Conservation (phyloP, 2,113 vertebrate genomes). For the Lycocorax pyrrhopterus region DNA sequence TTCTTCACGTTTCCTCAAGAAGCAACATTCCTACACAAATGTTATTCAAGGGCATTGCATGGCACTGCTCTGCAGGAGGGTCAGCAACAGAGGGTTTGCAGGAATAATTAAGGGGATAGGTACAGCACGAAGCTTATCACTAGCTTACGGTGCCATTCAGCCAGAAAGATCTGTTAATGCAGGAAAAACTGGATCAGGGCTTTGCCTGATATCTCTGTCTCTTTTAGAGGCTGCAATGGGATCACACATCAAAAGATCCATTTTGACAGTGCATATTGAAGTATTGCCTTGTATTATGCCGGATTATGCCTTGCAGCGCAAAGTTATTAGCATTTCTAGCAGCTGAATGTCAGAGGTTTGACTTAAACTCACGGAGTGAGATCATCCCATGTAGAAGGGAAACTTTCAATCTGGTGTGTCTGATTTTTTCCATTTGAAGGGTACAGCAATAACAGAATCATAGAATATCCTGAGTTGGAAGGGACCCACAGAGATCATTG, state of each 20-base stretch:
- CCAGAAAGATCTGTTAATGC: not conserved
- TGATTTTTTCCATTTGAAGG: not conserved
- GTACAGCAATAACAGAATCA: not conserved
- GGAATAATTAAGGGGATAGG: not conserved
- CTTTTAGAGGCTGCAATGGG: not conserved
- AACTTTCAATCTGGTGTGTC: not conserved
- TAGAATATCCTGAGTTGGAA: not conserved
- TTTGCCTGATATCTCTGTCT: not conserved
- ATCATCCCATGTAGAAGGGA: not conserved
- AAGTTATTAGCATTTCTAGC: constrained; percentile 1
- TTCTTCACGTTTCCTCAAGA: not conserved
- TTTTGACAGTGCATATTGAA: constrained; percentile 23
- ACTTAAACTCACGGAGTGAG: not conserved
- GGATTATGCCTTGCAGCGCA: not conserved
- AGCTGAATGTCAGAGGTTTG: not conserved
- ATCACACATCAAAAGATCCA: constrained; percentile 12
- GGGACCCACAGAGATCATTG: not conserved
- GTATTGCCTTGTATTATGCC: not conserved
- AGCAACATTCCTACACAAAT: not conserved
- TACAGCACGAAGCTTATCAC: not conserved
- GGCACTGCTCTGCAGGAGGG: not conserved
- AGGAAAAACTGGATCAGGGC: not conserved
- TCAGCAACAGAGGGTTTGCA: not conserved
- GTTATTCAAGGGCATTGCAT: not conserved
- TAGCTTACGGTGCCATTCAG: not conserved